Evolutionary conservation across 64 coral and sea anemone genomes (phyloP).

Genomic region (Orbicella faveolata): DNA sequence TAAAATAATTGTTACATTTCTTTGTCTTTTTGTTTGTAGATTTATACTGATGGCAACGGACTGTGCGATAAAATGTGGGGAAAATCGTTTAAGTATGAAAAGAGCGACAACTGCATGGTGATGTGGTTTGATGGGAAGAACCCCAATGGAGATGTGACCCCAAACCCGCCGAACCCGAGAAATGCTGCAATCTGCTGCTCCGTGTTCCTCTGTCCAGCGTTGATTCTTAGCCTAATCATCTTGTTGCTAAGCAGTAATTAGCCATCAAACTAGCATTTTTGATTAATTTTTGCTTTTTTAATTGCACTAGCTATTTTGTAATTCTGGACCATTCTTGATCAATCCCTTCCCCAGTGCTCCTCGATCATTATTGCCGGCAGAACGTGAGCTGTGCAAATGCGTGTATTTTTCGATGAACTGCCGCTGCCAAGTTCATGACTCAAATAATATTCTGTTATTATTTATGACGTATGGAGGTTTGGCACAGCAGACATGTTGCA

Average conservation of each 20-base stretch:
- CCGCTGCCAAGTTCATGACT: no score
- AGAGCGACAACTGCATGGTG: conserved; percentile 71
- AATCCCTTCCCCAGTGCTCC: no score
- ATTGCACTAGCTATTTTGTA: no score
- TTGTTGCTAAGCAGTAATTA: not conserved
- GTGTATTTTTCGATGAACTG: no score
- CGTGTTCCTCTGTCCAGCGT: not conserved
- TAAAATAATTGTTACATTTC: not conserved
- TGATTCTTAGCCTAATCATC: not conserved
- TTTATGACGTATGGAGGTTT: no score
- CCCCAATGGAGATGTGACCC: conserved; percentile 71
- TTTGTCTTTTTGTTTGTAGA: conserved; percentile 8
- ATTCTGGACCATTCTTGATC: no score
- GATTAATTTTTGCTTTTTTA: not conserved
- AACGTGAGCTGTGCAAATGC: no score
- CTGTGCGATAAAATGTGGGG: conserved; percentile 88
- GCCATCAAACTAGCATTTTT: not conserved
- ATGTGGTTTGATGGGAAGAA: conserved; percentile 57
- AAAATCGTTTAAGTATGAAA: conserved; percentile 73
- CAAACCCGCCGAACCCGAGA: not conserved
- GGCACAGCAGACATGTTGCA: no score
- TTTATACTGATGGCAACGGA: conserved; percentile 72
- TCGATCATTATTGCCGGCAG: no score
- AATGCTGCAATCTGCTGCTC: not conserved
- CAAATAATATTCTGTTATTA: no score